Percentiles rank a stretch among this genome's conserved stretches.
Evolutionary conservation across 1,140 invertebrate species (phyloP).

Genomic region (Heterodera schachtii): DNA sequence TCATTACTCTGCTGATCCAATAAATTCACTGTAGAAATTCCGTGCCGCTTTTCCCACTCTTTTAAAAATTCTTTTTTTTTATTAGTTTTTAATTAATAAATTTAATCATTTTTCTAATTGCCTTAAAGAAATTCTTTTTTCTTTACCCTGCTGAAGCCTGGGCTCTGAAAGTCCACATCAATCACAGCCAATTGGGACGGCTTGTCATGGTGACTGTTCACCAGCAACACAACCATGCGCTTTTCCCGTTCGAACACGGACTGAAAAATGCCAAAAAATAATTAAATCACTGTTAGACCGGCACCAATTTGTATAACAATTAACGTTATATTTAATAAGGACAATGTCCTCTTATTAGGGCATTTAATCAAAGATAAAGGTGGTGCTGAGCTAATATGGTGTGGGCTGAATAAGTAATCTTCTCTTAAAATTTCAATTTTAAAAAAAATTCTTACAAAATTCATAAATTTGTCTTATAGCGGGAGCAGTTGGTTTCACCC

Average conservation of each 20-base stretch:
- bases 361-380: too few relatives aligned
- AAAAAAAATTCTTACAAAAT: too few relatives aligned
- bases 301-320: not conserved
- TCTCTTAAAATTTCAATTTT: too few relatives aligned
- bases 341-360: too few relatives aligned
- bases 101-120: not conserved
- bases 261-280: slow-evolving; percentile 35
- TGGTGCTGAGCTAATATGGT: too few relatives aligned
- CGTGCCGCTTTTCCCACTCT: too few relatives aligned
- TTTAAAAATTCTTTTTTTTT: too few relatives aligned
- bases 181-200: slow-evolving; percentile 38
- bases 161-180: slow-evolving; percentile 49
- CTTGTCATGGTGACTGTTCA: slow-evolving; percentile 27
- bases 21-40: too few relatives aligned
- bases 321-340: not conserved
- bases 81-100: not conserved
- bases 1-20: too few relatives aligned
- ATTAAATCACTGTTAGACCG: not conserved
- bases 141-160: slow-evolving; percentile 44
- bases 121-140: not conserved
- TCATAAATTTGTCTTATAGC: too few relatives aligned
- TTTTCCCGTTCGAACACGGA: slow-evolving; percentile 51
- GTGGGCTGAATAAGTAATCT: too few relatives aligned
- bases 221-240: slow-evolving; percentile 41
- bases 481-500: too few relatives aligned